These are phyloP conservation scores for Oophaga sylvatica DNA, from an alignment of 2,797 vertebrate species.

Conservation along the genomic window DNA sequence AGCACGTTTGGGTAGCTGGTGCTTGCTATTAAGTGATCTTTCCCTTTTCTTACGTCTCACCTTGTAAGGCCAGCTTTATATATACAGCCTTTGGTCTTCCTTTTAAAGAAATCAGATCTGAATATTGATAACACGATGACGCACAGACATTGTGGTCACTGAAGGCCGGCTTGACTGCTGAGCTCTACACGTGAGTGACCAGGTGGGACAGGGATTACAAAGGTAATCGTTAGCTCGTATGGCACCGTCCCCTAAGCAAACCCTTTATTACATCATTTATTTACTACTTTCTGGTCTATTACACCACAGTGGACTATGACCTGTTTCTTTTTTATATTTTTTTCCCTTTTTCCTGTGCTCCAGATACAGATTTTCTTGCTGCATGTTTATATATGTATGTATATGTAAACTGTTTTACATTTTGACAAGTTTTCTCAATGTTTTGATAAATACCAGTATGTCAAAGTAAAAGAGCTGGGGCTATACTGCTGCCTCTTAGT, in stretches of 20 bases:
- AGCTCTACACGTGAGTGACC: not conserved
- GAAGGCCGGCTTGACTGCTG: not conserved
- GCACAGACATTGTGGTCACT: not conserved
- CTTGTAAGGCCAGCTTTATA: not conserved
- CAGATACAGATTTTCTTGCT: constrained; percentile 7
- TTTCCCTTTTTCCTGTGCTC: not conserved
- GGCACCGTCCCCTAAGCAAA: not conserved
- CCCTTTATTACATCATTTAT: not conserved
- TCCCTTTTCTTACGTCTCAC: not conserved
- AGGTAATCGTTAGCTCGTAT: not conserved
- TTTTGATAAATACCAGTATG: constrained; percentile 23
- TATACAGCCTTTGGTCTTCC: not conserved
- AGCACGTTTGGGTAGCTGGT: not conserved
- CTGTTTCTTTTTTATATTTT: not conserved
- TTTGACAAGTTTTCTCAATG: constrained; percentile 30
- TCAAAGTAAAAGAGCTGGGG: constrained; percentile 13
- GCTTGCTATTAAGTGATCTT: not conserved
- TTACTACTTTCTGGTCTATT: not conserved
- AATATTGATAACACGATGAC: not conserved
- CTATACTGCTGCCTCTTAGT: not conserved
- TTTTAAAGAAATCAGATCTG: not conserved
- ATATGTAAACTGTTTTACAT: constrained; percentile 40
- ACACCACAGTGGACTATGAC: not conserved
- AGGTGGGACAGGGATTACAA: not conserved
- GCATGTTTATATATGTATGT: constrained; percentile 41